Conservation (phyloP, 2,888 invertebrate genomes). For the Limnephilus lunatus region DNA sequence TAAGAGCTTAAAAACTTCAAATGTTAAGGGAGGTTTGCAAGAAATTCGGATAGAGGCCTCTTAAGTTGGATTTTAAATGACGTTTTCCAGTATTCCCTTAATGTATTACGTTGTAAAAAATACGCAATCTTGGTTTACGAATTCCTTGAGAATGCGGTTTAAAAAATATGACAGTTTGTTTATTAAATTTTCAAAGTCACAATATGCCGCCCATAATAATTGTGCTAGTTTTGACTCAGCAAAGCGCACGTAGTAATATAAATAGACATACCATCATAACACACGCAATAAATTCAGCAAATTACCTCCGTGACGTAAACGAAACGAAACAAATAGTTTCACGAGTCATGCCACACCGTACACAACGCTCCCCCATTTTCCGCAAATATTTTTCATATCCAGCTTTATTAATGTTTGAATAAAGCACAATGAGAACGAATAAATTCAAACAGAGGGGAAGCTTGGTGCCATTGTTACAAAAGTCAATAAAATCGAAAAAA, state of each 20-base stretch:
- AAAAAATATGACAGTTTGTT: neutral
- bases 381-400: slow-evolving; percentile 47
- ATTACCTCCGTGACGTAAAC: slow-evolving; percentile 38
- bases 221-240: neutral
- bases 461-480: slow-evolving; percentile 56
- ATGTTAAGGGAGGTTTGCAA: too few relatives aligned
- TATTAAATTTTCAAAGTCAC: neutral
- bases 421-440: slow-evolving; percentile 45
- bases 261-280: neutral
- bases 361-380: slow-evolving; percentile 23
- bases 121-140: too few relatives aligned
- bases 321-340: slow-evolving; percentile 42
- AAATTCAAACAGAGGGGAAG: slow-evolving; percentile 47
- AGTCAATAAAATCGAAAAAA: slow-evolving; percentile 61
- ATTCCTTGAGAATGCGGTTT: too few relatives aligned
- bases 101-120: too few relatives aligned
- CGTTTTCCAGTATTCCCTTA: too few relatives aligned
- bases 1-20: too few relatives aligned
- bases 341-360: slow-evolving; percentile 34
- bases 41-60: too few relatives aligned
- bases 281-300: slow-evolving; percentile 14
- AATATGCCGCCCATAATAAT: neutral
- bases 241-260: neutral
- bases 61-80: too few relatives aligned
- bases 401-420: slow-evolving; percentile 49